Percentiles rank a stretch among this genome's conserved stretches.
Conservation (phyloP, 1,140 invertebrate species). For the Oncopodura yosiiana region DNA sequence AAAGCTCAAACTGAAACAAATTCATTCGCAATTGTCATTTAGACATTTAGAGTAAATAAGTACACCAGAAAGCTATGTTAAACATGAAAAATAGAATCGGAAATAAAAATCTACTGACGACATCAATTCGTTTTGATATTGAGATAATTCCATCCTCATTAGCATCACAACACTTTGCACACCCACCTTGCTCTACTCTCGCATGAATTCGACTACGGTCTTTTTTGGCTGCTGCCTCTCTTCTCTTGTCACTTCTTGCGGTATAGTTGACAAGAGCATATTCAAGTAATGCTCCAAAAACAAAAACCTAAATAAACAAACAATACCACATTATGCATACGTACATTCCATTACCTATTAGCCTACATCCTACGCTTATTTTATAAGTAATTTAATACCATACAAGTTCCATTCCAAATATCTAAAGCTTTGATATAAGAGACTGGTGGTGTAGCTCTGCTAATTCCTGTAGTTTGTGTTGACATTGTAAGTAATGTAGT, state of each 20-base stretch:
- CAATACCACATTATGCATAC: too few species aligned
- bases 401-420: conserved; percentile 50
- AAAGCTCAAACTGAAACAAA: too few species aligned
- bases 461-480: conserved; percentile 46
- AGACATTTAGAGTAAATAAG: too few species aligned
- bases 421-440: conserved; percentile 46
- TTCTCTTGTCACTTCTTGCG: conserved; percentile 42
- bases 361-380: too few species aligned
- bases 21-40: too few species aligned
- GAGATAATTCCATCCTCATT: conserved; percentile 63
- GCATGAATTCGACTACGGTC: too few species aligned
- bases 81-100: conserved; percentile 85
- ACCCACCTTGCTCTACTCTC: neutral
- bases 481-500: conserved; percentile 51
- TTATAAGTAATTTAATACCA: too few species aligned
- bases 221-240: conserved; percentile 38
- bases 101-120: conserved; percentile 84
- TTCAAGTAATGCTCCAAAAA: conserved; percentile 48
- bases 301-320: too few species aligned
- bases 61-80: conserved; percentile 89
- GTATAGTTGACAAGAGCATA: conserved; percentile 51
- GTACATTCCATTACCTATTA: too few species aligned
- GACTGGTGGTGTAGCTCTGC: conserved; percentile 1
- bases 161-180: neutral
- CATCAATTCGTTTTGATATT: conserved; percentile 84